A percentile compares a stretch with the other conserved stretches of the same genome.
Evolutionary conservation across 2,797 vertebrate genomes (phyloP).

Genomic region (Clarias platycephalus): DNA sequence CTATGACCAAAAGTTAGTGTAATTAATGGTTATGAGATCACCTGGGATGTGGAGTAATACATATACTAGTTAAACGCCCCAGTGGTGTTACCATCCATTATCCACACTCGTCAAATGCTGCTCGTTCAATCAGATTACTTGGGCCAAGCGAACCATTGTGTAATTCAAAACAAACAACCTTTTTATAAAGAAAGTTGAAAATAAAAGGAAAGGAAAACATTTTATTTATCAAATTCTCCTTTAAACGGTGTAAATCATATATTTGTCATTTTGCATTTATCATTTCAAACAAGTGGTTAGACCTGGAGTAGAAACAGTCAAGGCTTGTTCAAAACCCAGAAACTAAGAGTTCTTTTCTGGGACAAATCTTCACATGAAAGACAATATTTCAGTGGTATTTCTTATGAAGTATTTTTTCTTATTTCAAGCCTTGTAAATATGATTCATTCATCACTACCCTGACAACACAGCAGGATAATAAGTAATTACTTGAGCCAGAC

Average conservation of each 20-base stretch:
- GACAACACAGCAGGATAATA: conserved; percentile 14
- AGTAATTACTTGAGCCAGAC: conserved; percentile 10
- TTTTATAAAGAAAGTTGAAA: neutral
- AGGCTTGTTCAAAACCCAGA: neutral
- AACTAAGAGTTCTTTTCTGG: neutral
- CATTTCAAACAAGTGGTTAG: neutral
- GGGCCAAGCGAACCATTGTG: no score
- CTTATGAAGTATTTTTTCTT: neutral
- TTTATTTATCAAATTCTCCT: neutral
- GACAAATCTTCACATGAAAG: neutral
- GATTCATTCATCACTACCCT: conserved; percentile 18
- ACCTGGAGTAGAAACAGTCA: conserved; percentile 1
- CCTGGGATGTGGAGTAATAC: no score
- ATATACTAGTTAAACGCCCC: no score
- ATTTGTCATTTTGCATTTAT: neutral
- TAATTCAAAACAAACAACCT: no score
- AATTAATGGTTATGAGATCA: no score
- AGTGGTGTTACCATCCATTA: no score
- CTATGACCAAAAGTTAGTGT: no score
- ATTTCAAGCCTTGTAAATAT: neutral
- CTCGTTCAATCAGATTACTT: no score
- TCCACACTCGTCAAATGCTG: no score
- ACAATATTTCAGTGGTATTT: conserved; percentile 13
- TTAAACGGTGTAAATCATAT: neutral
- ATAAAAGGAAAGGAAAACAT: neutral